Conservation (phyloP, 2,888 invertebrate genomes). For the Drosophila pullipes region DNA sequence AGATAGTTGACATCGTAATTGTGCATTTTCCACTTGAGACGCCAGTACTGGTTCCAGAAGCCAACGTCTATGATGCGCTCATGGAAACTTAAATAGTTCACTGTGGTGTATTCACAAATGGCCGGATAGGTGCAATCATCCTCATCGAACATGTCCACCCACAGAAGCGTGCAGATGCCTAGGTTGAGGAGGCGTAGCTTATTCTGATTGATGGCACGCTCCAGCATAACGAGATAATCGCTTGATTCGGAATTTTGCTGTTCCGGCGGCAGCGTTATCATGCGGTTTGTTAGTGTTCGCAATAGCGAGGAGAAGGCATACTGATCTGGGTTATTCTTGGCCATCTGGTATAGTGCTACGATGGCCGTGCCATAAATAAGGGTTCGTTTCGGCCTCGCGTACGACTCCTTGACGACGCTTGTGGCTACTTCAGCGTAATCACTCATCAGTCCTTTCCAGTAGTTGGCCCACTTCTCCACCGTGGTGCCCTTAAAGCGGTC, state of each 20-base stretch:
- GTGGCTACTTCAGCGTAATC: constrained; percentile 90
- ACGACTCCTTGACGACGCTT: constrained; percentile 87
- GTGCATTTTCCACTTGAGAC: constrained; percentile 90
- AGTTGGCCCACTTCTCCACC: constrained; percentile 90
- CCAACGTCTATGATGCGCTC: constrained; percentile 93
- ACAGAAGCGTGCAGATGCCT: constrained; percentile 92
- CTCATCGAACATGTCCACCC: constrained; percentile 90
- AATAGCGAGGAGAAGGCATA: constrained; percentile 88
- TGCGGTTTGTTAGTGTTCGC: constrained; percentile 88
- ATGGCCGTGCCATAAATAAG: constrained; percentile 87
- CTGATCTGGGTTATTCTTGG: constrained; percentile 91
- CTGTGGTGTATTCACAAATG: constrained; percentile 91
- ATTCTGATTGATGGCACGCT: constrained; percentile 90
- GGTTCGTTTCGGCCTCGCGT: constrained; percentile 90
- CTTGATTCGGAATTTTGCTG: constrained; percentile 89
- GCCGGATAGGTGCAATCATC: constrained; percentile 91
- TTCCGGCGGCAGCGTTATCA: constrained; percentile 89
- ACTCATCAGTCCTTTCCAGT: constrained; percentile 90
- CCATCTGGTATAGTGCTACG: constrained; percentile 86
- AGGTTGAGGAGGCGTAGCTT: constrained; percentile 89
- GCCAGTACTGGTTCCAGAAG: constrained; percentile 94
- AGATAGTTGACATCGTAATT: constrained; percentile 92
- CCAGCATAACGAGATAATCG: constrained; percentile 89
- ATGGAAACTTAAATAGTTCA: constrained; percentile 89
- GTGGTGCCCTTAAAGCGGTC: constrained; percentile 88